These are phyloP conservation scores for Oligia fasciuncula DNA, from an alignment of 2,888 invertebrate species.

Conservation along the genomic window DNA sequence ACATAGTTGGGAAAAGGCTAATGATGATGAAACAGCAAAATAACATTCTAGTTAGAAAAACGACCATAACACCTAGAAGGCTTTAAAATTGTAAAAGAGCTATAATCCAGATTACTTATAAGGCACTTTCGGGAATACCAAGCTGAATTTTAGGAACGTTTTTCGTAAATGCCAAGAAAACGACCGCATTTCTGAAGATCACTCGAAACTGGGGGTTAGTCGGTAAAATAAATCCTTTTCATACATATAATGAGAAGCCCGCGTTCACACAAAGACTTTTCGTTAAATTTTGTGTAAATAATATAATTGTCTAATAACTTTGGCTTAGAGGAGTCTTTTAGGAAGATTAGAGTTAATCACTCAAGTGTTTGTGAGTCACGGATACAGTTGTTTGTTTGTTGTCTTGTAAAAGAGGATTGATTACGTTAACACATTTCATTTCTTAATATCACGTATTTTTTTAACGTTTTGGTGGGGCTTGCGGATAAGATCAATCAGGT, in stretches of 20 bases:
- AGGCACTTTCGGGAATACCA: slow-evolving; percentile 46
- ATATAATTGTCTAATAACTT: slow-evolving; percentile 15
- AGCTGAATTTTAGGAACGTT: slow-evolving; percentile 38
- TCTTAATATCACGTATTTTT: not conserved
- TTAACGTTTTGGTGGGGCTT: not conserved
- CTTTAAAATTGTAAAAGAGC: slow-evolving; percentile 47
- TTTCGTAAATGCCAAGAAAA: slow-evolving; percentile 43
- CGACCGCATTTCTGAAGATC: slow-evolving; percentile 46
- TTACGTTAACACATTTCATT: not conserved
- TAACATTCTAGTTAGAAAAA: slow-evolving; percentile 30
- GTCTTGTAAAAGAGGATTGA: slow-evolving; percentile 17
- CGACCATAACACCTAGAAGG: slow-evolving; percentile 34
- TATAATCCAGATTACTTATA: slow-evolving; percentile 59
- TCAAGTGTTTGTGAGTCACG: slow-evolving; percentile 3
- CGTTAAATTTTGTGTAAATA: slow-evolving; percentile 10
- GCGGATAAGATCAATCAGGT: not conserved
- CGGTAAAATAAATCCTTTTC: slow-evolving; percentile 31
- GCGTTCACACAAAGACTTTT: slow-evolving; percentile 21
- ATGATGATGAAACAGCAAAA: not conserved
- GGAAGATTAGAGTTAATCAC: slow-evolving; percentile 28
- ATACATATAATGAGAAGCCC: slow-evolving; percentile 24
- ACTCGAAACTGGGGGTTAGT: slow-evolving; percentile 41
- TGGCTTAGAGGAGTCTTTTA: not conserved
- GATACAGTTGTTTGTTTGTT: slow-evolving; percentile 1
- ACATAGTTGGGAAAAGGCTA: too few species aligned